A percentile compares a stretch with the other conserved stretches of the same genome.
Evolutionary conservation across 1,140 invertebrate species (phyloP).

Genomic region (Ooceraea biroi): DNA sequence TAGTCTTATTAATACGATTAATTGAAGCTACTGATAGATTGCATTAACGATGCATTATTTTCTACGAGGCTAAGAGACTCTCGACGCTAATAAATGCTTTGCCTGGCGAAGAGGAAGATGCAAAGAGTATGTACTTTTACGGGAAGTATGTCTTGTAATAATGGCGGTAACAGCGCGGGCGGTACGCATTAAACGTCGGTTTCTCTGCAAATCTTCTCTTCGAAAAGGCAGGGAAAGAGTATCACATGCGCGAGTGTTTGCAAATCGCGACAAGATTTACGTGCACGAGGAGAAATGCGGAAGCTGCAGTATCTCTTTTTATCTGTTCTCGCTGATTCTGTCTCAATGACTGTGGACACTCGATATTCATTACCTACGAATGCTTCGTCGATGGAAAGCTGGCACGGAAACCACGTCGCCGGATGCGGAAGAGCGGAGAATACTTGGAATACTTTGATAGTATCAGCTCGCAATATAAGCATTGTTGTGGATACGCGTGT

Average conservation of each 20-base stretch:
- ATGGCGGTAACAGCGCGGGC: neutral
- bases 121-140: constrained; percentile 18
- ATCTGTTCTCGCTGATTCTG: constrained; percentile 46
- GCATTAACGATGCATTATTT: neutral
- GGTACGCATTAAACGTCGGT: neutral
- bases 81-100: neutral
- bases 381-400: neutral
- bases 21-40: neutral
- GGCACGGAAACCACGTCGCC: neutral
- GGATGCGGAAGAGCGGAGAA: too few relatives aligned
- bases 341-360: constrained; percentile 3
- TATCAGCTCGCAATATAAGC: neutral
- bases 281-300: constrained; percentile 53
- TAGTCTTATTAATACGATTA: too few relatives aligned
- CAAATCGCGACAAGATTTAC: constrained; percentile 57
- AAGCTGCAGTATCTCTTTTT: constrained; percentile 24
- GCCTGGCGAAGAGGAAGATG: neutral
- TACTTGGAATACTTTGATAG: neutral
- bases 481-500: too few relatives aligned
- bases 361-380: constrained; percentile 25
- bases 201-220: constrained; percentile 30
- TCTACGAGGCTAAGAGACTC: neutral
- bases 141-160: constrained; percentile 49
- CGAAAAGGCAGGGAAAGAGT: neutral
- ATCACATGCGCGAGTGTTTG: constrained; percentile 35